These are phyloP conservation scores for Silurus asotus DNA, from an alignment of 2,113 vertebrate genomes.

Conservation along the genomic window DNA sequence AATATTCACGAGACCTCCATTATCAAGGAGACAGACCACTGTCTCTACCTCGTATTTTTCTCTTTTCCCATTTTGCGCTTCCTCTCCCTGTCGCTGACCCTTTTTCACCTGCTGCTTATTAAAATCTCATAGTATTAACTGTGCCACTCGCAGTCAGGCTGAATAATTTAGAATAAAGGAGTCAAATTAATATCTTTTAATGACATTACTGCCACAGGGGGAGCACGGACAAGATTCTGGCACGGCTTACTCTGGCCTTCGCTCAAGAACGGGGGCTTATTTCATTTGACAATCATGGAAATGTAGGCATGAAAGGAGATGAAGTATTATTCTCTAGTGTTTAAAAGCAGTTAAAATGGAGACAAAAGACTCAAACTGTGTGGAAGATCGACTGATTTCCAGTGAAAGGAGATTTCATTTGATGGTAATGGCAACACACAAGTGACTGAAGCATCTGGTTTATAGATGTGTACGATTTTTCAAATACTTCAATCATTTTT, in stretches of 20 bases:
- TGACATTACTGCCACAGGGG: slow-evolving; percentile 70
- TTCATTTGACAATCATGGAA: slow-evolving; percentile 50
- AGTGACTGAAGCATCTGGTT: neutral
- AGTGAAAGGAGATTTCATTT: neutral
- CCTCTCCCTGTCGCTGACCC: slow-evolving; percentile 56
- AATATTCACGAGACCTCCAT: slow-evolving; percentile 70
- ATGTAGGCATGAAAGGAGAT: slow-evolving; percentile 1
- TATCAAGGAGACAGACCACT: slow-evolving; percentile 52
- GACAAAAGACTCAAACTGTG: neutral
- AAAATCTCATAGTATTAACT: slow-evolving; percentile 77
- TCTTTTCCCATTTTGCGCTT: neutral
- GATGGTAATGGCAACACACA: neutral
- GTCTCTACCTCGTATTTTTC: neutral
- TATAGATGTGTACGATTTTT: neutral
- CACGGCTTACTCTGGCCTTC: slow-evolving; percentile 54
- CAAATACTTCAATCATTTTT: neutral
- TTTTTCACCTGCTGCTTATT: slow-evolving; percentile 73
- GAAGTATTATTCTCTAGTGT: neutral
- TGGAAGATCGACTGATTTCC: neutral
- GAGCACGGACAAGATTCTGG: slow-evolving; percentile 57
- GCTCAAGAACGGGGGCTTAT: slow-evolving; percentile 49
- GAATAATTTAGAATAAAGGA: slow-evolving; percentile 75
- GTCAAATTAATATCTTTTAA: slow-evolving; percentile 74
- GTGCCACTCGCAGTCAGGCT: slow-evolving; percentile 68
- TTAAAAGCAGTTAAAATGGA: slow-evolving; percentile 1